Evolutionary conservation across 2,113 vertebrate species (phyloP).

Genomic region (Penelope pileata): DNA sequence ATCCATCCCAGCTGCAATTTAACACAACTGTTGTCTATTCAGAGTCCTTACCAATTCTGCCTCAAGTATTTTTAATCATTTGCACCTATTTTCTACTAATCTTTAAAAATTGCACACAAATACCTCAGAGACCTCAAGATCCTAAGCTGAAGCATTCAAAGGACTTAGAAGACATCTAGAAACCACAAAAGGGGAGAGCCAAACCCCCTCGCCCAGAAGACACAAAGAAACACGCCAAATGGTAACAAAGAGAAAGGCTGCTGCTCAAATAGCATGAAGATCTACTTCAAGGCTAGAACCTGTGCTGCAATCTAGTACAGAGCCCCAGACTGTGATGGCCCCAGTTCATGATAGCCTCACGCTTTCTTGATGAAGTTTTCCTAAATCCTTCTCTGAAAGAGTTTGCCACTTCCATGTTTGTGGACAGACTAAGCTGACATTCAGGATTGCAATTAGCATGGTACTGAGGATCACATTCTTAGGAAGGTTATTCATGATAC

Average conservation of each 20-base stretch:
- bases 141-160: background rate
- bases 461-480: background rate
- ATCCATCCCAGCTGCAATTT: slow-evolving; percentile 53
- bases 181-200: background rate
- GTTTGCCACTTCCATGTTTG: background rate
- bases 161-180: background rate
- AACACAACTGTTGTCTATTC: background rate
- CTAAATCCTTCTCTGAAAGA: background rate
- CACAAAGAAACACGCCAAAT: background rate
- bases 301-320: background rate
- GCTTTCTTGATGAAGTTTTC: background rate
- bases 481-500: background rate
- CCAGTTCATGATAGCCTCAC: too few species aligned
- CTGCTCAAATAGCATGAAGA: background rate
- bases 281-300: background rate
- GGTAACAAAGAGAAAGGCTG: background rate
- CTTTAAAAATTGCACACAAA: background rate
- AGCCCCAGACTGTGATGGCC: background rate
- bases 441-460: background rate
- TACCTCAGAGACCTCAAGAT: background rate
- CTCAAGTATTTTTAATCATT: background rate
- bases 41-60: background rate
- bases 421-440: background rate
- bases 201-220: background rate
- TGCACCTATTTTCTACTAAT: background rate